These are phyloP conservation scores for Muscicapa striata DNA, from an alignment of 2,797 vertebrate genomes.

Conservation along the genomic window DNA sequence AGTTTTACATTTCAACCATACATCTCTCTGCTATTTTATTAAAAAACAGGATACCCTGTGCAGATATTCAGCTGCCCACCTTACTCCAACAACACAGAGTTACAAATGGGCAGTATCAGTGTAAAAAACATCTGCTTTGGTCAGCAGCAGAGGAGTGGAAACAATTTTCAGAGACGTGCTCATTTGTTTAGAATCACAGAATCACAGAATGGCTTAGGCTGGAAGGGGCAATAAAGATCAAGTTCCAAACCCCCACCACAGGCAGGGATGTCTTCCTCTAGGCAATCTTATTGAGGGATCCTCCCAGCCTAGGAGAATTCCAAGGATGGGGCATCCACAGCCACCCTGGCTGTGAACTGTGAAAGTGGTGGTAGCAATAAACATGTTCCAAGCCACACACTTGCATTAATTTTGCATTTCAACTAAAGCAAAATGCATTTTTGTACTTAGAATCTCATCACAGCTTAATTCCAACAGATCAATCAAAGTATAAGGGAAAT, in stretches of 20 bases:
- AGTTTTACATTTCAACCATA: neutral
- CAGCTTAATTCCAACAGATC: neutral
- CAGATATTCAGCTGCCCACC: neutral
- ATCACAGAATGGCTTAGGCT: neutral
- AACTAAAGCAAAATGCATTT: neutral
- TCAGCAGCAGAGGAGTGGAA: neutral
- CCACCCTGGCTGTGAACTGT: neutral
- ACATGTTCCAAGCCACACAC: neutral
- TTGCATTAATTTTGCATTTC: neutral
- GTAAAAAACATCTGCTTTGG: neutral
- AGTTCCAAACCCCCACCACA: neutral
- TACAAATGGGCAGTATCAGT: neutral
- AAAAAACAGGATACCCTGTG: neutral
- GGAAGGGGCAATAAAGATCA: neutral
- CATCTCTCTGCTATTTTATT: neutral
- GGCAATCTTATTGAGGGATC: neutral
- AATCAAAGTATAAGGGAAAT: neutral
- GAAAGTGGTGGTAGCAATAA: neutral
- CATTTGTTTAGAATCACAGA: neutral
- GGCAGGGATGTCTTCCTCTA: neutral
- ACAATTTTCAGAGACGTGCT: neutral
- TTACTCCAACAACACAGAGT: neutral
- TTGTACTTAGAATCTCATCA: accelerated
- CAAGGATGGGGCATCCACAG: neutral
- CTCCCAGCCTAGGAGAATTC: neutral